Percentiles rank a stretch among this genome's conserved stretches.
phyloP scores from a whole-genome alignment of 1,140 invertebrate genomes.

The Drosophila nigromelanica region DNA sequence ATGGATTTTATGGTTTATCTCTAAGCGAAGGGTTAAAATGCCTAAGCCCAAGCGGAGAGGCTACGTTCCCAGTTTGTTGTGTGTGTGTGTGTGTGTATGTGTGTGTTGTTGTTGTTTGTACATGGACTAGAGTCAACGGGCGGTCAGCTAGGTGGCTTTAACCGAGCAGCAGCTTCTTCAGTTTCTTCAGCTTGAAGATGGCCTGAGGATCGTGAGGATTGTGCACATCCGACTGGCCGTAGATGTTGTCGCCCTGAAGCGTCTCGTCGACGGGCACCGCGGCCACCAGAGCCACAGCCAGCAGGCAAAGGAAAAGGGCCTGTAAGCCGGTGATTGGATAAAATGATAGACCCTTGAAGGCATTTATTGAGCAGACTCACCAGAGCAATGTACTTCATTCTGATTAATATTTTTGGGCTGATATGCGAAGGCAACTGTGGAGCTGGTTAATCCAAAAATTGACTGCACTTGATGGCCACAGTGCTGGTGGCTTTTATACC shows the following conservation, averaged over 20 bases:
- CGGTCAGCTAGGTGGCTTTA: slow-evolving; percentile 28
- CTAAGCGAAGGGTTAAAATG: slow-evolving; percentile 10
- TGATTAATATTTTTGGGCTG: neutral
- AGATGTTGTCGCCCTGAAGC: slow-evolving; percentile 69
- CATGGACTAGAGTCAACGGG: slow-evolving; percentile 53
- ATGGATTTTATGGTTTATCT: slow-evolving; percentile 3
- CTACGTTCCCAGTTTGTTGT: slow-evolving; percentile 20
- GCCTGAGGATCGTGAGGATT: slow-evolving; percentile 71
- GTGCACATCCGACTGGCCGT: slow-evolving; percentile 60
- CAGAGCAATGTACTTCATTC: slow-evolving; percentile 73
- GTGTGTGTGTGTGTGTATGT: neutral
- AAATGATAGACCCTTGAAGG: neutral
- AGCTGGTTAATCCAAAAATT: slow-evolving; percentile 70
- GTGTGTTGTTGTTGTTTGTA: slow-evolving; percentile 20
- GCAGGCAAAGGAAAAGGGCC: slow-evolving; percentile 67
- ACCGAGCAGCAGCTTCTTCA: slow-evolving; percentile 76
- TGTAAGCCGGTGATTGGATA: slow-evolving; percentile 22
- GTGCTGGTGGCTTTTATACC: slow-evolving; percentile 59
- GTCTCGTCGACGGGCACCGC: slow-evolving; percentile 75
- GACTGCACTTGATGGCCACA: slow-evolving; percentile 57
- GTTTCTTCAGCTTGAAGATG: slow-evolving; percentile 80
- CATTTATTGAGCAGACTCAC: slow-evolving; percentile 38
- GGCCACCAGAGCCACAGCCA: slow-evolving; percentile 60
- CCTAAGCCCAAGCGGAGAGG: slow-evolving; percentile 3
- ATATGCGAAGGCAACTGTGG: slow-evolving; percentile 36